These are phyloP conservation scores for Mus spretus DNA, from an alignment of 2,797 vertebrate species.

Conservation along the genomic window DNA sequence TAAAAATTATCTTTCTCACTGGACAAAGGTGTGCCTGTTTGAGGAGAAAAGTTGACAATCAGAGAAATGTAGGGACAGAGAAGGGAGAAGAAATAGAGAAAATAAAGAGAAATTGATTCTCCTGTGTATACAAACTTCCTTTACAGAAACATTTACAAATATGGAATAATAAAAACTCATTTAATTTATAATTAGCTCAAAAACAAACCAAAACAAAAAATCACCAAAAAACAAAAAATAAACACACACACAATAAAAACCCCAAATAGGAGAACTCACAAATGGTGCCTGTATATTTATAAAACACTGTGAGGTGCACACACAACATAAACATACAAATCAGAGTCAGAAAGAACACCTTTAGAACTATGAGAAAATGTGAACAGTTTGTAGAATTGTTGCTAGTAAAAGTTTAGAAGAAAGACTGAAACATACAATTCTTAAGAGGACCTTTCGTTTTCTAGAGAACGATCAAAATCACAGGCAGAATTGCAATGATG, in stretches of 20 bases:
- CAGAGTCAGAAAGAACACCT: not conserved
- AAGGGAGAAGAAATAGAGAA: not conserved
- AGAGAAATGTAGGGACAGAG: not conserved
- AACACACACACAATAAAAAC: too few species aligned
- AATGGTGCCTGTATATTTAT: not conserved
- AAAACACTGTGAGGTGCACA: not conserved
- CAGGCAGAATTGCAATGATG: not conserved
- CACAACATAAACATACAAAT: not conserved
- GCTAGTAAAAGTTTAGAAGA: not conserved
- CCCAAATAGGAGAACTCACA: not conserved
- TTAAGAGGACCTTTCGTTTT: not conserved
- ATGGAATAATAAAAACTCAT: not conserved
- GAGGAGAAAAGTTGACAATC: not conserved
- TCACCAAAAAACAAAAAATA: too few species aligned
- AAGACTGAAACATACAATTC: not conserved
- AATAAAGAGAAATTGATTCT: not conserved
- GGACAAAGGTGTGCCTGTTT: not conserved
- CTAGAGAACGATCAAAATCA: not conserved
- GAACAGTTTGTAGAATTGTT: not conserved
- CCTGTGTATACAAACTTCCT: not conserved
- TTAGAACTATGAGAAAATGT: not conserved
- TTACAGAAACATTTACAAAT: not conserved
- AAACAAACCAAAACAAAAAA: too few species aligned
- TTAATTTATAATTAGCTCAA: not conserved
- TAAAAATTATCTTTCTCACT: not conserved